Evolutionary conservation across 2,797 vertebrate genomes (phyloP).

Genomic region (Amblyopsis hoosieri): DNA sequence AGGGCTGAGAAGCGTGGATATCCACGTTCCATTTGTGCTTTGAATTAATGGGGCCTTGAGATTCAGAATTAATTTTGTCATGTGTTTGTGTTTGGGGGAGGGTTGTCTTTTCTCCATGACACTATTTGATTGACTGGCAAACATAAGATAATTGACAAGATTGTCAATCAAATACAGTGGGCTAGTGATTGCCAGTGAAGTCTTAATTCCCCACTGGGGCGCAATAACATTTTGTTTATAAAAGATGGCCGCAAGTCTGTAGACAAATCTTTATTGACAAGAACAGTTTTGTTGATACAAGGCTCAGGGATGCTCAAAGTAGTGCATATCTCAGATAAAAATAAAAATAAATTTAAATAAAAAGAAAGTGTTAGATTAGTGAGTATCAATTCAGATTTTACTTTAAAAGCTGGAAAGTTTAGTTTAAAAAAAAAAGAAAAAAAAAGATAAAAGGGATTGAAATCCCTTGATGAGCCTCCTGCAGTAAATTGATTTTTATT

Average conservation of each 20-base stretch:
- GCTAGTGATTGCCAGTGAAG: too few species aligned
- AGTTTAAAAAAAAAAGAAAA: slow-evolving; percentile 36
- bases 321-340: slow-evolving; percentile 67
- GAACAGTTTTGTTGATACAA: slow-evolving; percentile 72
- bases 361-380: not conserved
- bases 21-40: not conserved
- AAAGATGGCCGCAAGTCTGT: slow-evolving; percentile 31
- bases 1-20: not conserved
- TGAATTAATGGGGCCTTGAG: slow-evolving; percentile 14
- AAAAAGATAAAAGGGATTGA: slow-evolving; percentile 49
- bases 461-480: slow-evolving; percentile 40
- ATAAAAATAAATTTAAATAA: slow-evolving; percentile 8
- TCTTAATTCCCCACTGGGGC: not conserved
- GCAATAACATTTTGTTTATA: not conserved
- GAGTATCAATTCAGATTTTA: slow-evolving; percentile 37
- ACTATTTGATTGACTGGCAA: too few species aligned
- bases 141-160: too few species aligned
- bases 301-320: slow-evolving; percentile 69
- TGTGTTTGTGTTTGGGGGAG: not conserved
- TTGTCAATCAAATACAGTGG: too few species aligned
- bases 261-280: slow-evolving; percentile 79
- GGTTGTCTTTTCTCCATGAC: too few species aligned
- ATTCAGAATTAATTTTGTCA: not conserved
- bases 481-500: slow-evolving; percentile 53
- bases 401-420: slow-evolving; percentile 63